Conservation (phyloP, 2,797 vertebrate genomes). For the Mormyrops attenuatus region DNA sequence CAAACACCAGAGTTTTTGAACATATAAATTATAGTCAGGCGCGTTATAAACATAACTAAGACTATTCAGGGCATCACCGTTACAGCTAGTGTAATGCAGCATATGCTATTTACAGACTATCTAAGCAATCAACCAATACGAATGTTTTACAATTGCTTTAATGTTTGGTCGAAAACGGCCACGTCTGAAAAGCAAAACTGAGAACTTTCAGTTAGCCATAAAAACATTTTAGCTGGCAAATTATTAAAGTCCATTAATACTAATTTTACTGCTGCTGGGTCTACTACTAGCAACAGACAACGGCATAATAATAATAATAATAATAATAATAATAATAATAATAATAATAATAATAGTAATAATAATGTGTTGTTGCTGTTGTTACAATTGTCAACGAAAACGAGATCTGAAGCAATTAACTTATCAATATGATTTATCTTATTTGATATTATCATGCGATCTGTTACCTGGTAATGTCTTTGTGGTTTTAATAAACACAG, state of each 20-base stretch:
- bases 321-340: neutral
- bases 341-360: neutral
- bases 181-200: neutral
- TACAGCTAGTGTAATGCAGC: neutral
- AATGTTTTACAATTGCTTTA: neutral
- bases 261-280: neutral
- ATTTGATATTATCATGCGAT: constrained; percentile 21
- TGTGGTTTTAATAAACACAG: constrained; percentile 30
- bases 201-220: neutral
- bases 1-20: neutral
- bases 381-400: neutral
- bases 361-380: neutral
- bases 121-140: neutral
- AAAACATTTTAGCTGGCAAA: neutral
- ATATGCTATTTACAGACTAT: neutral
- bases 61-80: neutral
- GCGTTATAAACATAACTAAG: neutral
- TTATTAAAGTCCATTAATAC: neutral
- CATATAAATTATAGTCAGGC: constrained; percentile 3
- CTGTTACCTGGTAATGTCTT: constrained; percentile 23
- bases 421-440: constrained; percentile 23
- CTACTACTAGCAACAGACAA: neutral
- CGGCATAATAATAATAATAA: neutral
- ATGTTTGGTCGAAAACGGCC: neutral
- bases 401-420: constrained; percentile 10